These are phyloP conservation scores for Hiodon tergisus DNA, from an alignment of 2,113 vertebrate species.

Conservation along the genomic window DNA sequence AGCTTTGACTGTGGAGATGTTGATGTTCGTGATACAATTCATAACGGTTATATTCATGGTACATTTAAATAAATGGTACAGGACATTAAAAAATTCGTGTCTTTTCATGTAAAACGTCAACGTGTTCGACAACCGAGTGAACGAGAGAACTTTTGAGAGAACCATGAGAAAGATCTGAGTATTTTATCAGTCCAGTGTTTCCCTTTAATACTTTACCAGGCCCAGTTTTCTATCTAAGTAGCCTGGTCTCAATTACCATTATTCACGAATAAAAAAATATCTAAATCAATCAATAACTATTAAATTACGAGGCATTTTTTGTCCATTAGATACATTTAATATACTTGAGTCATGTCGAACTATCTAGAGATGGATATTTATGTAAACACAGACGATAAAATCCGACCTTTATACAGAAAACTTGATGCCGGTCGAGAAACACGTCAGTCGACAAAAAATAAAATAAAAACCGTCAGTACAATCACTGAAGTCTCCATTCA, in stretches of 20 bases:
- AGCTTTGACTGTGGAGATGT: conserved; percentile 53
- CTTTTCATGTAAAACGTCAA: conserved; percentile 22
- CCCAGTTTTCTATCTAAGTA: too few relatives aligned
- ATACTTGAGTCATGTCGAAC: too few relatives aligned
- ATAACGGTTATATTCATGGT: conserved; percentile 47
- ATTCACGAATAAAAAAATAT: too few relatives aligned
- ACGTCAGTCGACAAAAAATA: not conserved
- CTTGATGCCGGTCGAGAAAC: not conserved
- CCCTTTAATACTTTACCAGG: too few relatives aligned
- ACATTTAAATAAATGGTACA: conserved; percentile 52
- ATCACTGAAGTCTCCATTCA: not conserved
- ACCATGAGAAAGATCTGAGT: not conserved
- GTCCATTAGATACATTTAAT: too few relatives aligned
- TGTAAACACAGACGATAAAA: too few relatives aligned
- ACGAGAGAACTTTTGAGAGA: not conserved
- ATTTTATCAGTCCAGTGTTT: not conserved
- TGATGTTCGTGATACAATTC: conserved; percentile 59
- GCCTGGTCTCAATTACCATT: too few relatives aligned
- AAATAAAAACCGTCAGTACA: conserved; percentile 2
- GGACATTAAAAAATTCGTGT: conserved; percentile 44
- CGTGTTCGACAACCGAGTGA: not conserved
- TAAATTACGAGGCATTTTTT: too few relatives aligned
- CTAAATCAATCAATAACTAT: too few relatives aligned
- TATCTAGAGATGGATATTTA: too few relatives aligned
- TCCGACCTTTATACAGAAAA: too few relatives aligned